Base-by-base conservation (phyloP, 2,888 invertebrate genomes). In the Mesochorus sp. region DNA sequence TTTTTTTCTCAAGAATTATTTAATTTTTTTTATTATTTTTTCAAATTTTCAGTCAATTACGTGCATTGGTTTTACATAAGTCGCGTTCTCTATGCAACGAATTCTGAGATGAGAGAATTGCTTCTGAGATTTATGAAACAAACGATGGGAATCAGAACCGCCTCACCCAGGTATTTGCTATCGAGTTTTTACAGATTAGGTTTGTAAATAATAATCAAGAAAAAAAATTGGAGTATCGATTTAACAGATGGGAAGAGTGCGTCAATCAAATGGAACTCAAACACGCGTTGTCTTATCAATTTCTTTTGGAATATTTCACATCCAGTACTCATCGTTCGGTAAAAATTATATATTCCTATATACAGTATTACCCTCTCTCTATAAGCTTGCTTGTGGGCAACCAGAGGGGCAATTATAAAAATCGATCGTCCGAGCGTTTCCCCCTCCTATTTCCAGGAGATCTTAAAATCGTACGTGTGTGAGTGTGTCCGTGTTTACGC, bases 1-100 rank as follows among this genome's bases (percentile, higher is more conserved):
- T n/a, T n/a, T n/a, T n/a, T n/a, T n/a, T n/a, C n/a, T n/a, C n/a
- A n/a, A n/a, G n/a, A n/a, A n/a, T n/a, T n/a, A n/a, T n/a, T n/a
- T n/a, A n/a, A n/a, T n/a, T n/a, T n/a, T n/a, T n/a, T n/a, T n/a
- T n/a, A n/a, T n/a, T n/a, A n/a, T n/a, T n/a, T n/a, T n/a, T n/a
- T n/a, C n/a, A n/a, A n/a, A n/a, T 53, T 64, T 67, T 3, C 64
- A 84, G 84, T 83, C 0, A 84, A 84, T 72, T 84, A 83, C 44
- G 1, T 84, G 1, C 84, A 84, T 47, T 84, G 83, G 83, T 67
- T 78, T 28, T 73, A 82, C 68, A 28, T 84, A 8, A 66, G 57
- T 47, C 61, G 68, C 28, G 59, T 82, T 19, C 8, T 83, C 3
- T 14, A 51, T 24, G 70, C 34, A 3, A 68, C 80, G 3, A 80